Evolutionary conservation across 2,888 invertebrate genomes (phyloP).

Genomic region (Tetramorium bicarinatum): DNA sequence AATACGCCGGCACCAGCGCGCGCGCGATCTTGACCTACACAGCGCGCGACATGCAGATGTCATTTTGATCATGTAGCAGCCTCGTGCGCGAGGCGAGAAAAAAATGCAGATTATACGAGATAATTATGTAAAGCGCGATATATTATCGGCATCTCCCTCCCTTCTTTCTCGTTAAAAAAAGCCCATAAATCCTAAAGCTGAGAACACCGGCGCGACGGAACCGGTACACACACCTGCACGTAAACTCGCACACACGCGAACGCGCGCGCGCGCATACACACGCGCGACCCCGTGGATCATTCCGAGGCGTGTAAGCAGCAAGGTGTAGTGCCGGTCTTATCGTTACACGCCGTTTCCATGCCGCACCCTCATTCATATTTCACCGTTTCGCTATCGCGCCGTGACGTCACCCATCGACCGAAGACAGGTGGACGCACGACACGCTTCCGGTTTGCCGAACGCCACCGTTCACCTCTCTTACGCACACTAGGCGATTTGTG

Average conservation of each 20-base stretch:
- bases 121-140: background rate
- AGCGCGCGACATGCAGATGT: slow-evolving; percentile 62
- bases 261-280: background rate
- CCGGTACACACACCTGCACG: slow-evolving; percentile 1
- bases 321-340: slow-evolving; percentile 39
- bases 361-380: slow-evolving; percentile 48
- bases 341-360: slow-evolving; percentile 38
- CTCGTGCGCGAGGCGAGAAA: slow-evolving; percentile 2
- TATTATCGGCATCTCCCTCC: background rate
- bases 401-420: slow-evolving; percentile 42
- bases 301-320: background rate
- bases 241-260: background rate
- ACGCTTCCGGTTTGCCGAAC: slow-evolving; percentile 17
- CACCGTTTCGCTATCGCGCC: slow-evolving; percentile 31
- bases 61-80: slow-evolving; percentile 60
- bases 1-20: slow-evolving; percentile 69
- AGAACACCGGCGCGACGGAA: background rate
- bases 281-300: background rate
- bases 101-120: slow-evolving; percentile 22
- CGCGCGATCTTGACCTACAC: slow-evolving; percentile 77
- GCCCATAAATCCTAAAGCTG: background rate
- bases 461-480: too few relatives aligned
- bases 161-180: background rate
- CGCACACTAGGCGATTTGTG: background rate
- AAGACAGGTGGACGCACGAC: slow-evolving; percentile 31